Conservation (phyloP, 92 coral and sea anemone species). For the Epizoanthus illoricatus region DNA sequence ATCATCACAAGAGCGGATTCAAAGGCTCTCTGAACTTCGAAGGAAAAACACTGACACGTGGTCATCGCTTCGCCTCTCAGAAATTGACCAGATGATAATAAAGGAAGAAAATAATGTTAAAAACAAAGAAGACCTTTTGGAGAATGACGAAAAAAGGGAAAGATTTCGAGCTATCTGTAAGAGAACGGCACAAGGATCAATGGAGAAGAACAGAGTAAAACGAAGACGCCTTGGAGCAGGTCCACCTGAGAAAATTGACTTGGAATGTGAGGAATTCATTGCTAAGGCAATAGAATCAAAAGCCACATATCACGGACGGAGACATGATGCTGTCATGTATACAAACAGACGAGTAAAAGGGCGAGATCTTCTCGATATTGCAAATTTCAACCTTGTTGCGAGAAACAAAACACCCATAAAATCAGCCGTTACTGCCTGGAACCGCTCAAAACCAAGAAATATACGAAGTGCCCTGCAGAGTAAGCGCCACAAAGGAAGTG, state of each 20-base stretch:
- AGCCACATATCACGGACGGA: constrained; percentile 31
- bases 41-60: not conserved
- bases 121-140: not conserved
- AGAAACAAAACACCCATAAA: constrained; percentile 37
- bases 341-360: constrained; percentile 40
- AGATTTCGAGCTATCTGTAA: constrained; percentile 12
- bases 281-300: constrained; percentile 39
- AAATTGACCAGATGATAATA: constrained; percentile 14
- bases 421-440: constrained; percentile 52
- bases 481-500: constrained; percentile 36
- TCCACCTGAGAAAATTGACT: constrained; percentile 19
- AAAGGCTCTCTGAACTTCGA: constrained; percentile 4
- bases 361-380: constrained; percentile 35
- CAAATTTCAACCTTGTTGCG: constrained; percentile 36
- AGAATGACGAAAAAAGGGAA: constrained; percentile 5
- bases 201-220: constrained; percentile 34
- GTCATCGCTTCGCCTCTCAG: constrained; percentile 13
- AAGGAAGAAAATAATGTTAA: not conserved
- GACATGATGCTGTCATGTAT: constrained; percentile 43
- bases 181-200: not conserved
- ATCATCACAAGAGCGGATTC: not conserved
- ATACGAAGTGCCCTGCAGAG: constrained; percentile 32
- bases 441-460: constrained; percentile 49
- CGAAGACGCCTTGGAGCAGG: constrained; percentile 36
- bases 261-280: constrained; percentile 38